These are phyloP conservation scores for Globia sparganii DNA, from an alignment of 2,888 invertebrate species.

Conservation along the genomic window DNA sequence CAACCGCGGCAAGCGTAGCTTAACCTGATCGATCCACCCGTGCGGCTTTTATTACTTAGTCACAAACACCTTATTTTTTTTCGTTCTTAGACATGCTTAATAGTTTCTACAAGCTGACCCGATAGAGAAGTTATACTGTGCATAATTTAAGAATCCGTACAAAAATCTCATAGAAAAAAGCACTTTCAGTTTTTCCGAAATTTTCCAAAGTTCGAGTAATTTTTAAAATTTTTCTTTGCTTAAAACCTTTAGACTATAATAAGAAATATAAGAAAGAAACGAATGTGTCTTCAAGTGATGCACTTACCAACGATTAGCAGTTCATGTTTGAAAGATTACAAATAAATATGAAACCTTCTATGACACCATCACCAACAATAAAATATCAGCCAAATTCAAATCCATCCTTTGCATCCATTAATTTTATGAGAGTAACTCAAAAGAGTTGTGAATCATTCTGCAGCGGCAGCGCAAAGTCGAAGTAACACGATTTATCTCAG, in stretches of 20 bases:
- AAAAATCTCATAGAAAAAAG: background rate
- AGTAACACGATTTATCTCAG: slow-evolving; percentile 44
- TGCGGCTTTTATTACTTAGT: no score
- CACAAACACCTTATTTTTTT: no score
- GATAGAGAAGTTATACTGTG: no score
- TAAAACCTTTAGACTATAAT: no score
- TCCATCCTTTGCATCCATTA: background rate
- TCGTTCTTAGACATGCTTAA: background rate
- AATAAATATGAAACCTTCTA: background rate
- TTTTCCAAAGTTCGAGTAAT: background rate
- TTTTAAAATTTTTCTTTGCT: background rate
- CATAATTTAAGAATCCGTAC: background rate
- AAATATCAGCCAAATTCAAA: background rate
- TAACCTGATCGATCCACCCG: no score
- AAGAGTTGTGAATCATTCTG: slow-evolving; percentile 48
- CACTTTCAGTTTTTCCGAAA: background rate
- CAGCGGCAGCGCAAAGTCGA: slow-evolving; percentile 7
- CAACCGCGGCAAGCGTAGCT: no score
- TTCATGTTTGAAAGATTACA: background rate
- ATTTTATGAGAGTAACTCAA: slow-evolving; percentile 22
- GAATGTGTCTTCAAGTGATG: background rate
- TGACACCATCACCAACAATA: background rate
- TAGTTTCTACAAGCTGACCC: background rate
- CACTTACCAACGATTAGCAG: background rate
- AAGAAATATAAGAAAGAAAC: background rate